A percentile compares a stretch with the other conserved stretches of the same genome.
These are phyloP conservation scores for Emydoidea blandingii DNA, from an alignment of 2,797 vertebrate species.

Conservation along the genomic window DNA sequence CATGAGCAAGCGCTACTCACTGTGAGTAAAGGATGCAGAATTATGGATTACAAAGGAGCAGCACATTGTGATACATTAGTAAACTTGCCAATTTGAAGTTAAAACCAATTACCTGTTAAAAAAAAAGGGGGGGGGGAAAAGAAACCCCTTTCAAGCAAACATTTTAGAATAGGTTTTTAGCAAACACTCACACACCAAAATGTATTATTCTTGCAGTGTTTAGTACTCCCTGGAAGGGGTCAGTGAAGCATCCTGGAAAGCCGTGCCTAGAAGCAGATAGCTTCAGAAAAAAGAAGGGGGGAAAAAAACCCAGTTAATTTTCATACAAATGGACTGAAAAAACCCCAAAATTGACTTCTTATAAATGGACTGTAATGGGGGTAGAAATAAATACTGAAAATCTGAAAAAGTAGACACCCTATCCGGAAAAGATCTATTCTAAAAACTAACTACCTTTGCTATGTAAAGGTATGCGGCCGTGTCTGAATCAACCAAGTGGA, in stretches of 20 bases:
- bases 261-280: background rate
- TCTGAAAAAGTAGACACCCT: background rate
- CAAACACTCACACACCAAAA: background rate
- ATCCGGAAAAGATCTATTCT: background rate
- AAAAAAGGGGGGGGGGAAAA: too few species aligned
- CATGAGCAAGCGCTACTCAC: background rate
- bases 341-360: background rate
- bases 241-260: background rate
- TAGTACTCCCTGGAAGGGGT: background rate
- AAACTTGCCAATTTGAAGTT: background rate
- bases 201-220: background rate
- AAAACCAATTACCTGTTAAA: background rate
- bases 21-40: background rate
- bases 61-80: background rate
- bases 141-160: background rate
- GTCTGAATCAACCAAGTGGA: background rate
- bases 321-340: background rate
- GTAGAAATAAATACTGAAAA: background rate
- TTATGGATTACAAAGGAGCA: background rate
- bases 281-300: background rate
- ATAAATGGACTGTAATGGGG: background rate
- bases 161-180: background rate
- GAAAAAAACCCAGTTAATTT: background rate
- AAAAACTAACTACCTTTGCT: background rate
- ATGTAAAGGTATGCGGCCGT: background rate